phyloP scores from a whole-genome alignment of 2,797 vertebrate genomes.

The Xiphophorus birchmanni region DNA sequence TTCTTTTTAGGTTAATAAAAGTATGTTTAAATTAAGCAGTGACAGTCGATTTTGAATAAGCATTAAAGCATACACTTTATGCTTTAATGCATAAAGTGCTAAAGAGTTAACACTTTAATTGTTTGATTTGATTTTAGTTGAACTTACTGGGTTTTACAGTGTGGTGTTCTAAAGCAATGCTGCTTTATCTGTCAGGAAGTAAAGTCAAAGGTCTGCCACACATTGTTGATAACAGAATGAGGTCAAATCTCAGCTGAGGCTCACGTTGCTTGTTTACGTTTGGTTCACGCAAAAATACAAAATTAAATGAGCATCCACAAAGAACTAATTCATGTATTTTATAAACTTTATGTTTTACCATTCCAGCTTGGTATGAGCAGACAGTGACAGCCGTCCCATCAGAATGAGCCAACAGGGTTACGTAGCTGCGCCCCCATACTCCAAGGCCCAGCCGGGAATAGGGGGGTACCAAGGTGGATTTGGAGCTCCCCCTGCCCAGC shows the following conservation, averaged over 20 bases:
- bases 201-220: constrained; percentile 72
- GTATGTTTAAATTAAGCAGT: not conserved
- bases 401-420: constrained; percentile 97
- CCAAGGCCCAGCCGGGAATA: constrained; percentile 90
- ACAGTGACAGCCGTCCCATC: constrained; percentile 39
- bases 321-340: not conserved
- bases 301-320: not conserved
- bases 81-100: too few relatives aligned
- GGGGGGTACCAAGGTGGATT: constrained; percentile 86
- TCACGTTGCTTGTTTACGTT: constrained; percentile 15
- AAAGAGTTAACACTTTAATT: not conserved
- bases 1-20: not conserved
- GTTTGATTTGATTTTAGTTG: not conserved
- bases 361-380: constrained; percentile 77
- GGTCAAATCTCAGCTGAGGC: constrained; percentile 45
- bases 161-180: constrained; percentile 9
- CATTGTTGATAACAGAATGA: constrained; percentile 33
- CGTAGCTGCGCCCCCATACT: constrained; percentile 90
- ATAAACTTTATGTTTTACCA: not conserved
- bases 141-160: not conserved
- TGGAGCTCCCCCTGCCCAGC: constrained; percentile 78
- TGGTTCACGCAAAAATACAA: not conserved
- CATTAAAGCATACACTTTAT: not conserved
- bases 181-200: constrained; percentile 63
- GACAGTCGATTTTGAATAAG: not conserved